A percentile compares a stretch with the other conserved stretches of the same genome.
Evolutionary conservation across 2,888 invertebrate genomes (phyloP).

Genomic region (Mesopsocus fuscifrons): DNA sequence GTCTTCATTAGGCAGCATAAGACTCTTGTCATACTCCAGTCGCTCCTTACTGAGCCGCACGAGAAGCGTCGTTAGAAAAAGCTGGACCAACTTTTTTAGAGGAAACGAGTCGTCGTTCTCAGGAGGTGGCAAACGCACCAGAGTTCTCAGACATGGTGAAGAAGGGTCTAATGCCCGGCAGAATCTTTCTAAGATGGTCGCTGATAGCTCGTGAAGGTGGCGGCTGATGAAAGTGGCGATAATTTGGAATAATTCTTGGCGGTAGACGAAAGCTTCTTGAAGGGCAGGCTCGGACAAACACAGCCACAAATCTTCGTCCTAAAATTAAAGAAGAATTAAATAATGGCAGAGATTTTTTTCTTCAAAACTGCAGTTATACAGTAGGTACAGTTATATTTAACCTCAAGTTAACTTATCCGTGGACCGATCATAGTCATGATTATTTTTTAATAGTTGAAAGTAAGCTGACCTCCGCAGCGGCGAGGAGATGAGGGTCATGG

Average conservation of each 20-base stretch:
- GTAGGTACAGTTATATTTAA: too few species aligned
- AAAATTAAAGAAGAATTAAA: constrained; percentile 22
- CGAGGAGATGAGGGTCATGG: constrained; percentile 2
- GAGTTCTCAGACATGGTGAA: neutral
- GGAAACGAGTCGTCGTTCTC: neutral
- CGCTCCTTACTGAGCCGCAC: neutral
- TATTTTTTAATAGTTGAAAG: too few species aligned
- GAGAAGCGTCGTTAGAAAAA: neutral
- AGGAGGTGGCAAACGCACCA: neutral
- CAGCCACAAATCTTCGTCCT: constrained; percentile 17
- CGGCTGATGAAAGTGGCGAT: neutral
- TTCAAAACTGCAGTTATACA: neutral
- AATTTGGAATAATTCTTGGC: neutral
- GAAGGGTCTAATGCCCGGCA: neutral
- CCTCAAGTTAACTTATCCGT: too few species aligned
- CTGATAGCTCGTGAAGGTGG: neutral
- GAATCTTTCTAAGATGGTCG: neutral
- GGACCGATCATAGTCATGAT: too few species aligned
- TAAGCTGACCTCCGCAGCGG: neutral
- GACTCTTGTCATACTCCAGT: neutral
- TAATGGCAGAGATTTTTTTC: constrained; percentile 1
- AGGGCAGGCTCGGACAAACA: constrained; percentile 1
- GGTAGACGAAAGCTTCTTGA: neutral
- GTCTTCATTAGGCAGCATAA: neutral
- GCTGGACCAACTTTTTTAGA: neutral